A percentile compares a stretch with the other conserved stretches of the same genome.
These are phyloP conservation scores for Hybos culiciformis DNA, from an alignment of 2,888 invertebrate species.

Conservation along the genomic window DNA sequence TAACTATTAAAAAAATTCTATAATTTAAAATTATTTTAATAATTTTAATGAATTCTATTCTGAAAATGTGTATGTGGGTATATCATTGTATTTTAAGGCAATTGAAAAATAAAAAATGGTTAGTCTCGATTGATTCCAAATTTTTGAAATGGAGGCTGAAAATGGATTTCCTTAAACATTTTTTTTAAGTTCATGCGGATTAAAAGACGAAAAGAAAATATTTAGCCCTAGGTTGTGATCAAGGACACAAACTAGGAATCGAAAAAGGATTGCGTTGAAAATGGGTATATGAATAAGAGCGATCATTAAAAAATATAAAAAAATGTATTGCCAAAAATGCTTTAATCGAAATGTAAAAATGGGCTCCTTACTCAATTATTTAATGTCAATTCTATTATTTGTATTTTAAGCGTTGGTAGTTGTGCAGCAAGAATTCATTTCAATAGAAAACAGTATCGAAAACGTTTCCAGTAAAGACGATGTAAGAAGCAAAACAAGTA, in stretches of 20 bases:
- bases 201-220: too few species aligned
- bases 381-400: neutral
- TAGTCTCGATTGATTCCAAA: too few species aligned
- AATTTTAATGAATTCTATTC: too few species aligned
- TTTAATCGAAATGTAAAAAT: neutral
- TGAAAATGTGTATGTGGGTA: too few species aligned
- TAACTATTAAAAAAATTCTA: too few species aligned
- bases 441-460: constrained; percentile 24
- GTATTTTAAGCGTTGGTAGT: constrained; percentile 26
- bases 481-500: constrained; percentile 1
- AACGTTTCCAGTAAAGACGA: constrained; percentile 25
- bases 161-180: too few species aligned
- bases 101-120: too few species aligned
- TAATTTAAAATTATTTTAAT: too few species aligned
- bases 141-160: too few species aligned
- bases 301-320: neutral
- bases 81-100: too few species aligned
- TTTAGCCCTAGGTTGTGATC: neutral
- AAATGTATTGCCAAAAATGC: neutral
- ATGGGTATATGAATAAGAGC: neutral
- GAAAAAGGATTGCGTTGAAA: neutral
- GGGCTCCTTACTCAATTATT: too few species aligned
- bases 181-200: too few species aligned
- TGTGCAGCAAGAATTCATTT: constrained; percentile 27
- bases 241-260: neutral